Evolutionary conservation across 2,113 vertebrate species (phyloP).

Genomic region (Choloepus hoffmanni): DNA sequence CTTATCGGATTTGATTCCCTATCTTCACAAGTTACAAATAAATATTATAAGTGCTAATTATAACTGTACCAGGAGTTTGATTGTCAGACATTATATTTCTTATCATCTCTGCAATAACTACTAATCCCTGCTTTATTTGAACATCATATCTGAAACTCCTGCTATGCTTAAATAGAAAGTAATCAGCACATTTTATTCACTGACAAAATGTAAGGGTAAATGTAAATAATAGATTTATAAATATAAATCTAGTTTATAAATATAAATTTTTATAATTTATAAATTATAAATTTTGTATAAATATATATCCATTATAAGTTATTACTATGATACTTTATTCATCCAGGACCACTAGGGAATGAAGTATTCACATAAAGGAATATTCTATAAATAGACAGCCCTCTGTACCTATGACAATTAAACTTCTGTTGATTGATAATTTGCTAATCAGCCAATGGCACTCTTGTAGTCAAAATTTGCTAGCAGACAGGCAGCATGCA

Average conservation of each 20-base stretch:
- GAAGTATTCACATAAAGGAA: background rate
- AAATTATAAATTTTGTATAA: no score
- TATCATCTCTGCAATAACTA: background rate
- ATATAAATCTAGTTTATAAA: background rate
- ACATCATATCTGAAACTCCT: background rate
- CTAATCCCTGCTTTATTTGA: background rate
- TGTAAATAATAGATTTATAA: background rate
- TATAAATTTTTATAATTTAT: no score
- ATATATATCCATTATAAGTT: no score
- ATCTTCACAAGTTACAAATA: background rate
- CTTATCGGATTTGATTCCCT: background rate
- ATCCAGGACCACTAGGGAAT: background rate
- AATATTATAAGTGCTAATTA: conserved; percentile 28
- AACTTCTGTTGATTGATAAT: background rate
- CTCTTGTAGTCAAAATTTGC: background rate
- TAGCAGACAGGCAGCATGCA: background rate
- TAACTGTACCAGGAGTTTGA: background rate
- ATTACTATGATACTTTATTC: no score
- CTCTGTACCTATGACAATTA: background rate
- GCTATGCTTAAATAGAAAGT: background rate
- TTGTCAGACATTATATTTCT: conserved; percentile 14
- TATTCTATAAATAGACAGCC: background rate
- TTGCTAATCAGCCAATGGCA: background rate
- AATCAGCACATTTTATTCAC: background rate
- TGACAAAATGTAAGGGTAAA: background rate